Evolutionary conservation across 1,140 invertebrate species (phyloP), one percentile per base, ranked within the genome.

Genomic region (Drosophila pectinifera): DNA sequence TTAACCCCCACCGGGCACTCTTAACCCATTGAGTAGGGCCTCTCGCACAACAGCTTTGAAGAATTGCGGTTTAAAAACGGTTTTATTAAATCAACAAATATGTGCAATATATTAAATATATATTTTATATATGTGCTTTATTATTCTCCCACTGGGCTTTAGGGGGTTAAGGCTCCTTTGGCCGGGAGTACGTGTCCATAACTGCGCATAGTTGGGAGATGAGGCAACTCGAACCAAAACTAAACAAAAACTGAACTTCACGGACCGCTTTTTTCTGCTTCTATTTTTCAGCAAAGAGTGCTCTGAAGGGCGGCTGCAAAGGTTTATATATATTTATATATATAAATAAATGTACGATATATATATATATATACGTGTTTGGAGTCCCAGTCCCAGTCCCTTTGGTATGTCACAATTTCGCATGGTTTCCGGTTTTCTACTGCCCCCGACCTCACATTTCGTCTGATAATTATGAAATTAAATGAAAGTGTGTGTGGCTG

Each of bases 381-480:
- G 26, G 4, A 34, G 56, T 11, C 14, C 26, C 46, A 31, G 26
- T 31, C 28, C 22, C 54, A n/a, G n/a, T n/a, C n/a, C n/a, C n/a
- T 74, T 54, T 62, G 70, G 16, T 42, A 31, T 68, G 79, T 73
- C 73, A 73, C 62, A 78, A 70, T 63, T 56, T 73, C 43, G 38
- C 51, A 55, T 67, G 69, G 16, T 57, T 57, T 49, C 43, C 54
- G n/a, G 34, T 10, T 26, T 26, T 4, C 28, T 8, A 24, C 28
- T 70, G 4, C 16, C 24, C 16, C 11, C 8, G 16, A 5, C 28
- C 48, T 69, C 62, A 45, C 57, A 54, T 64, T 65, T 61, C 16
- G 14, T 18, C 41, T 38, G 56, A 61, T 73, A 80, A 68, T 79
- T 84, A 76, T 84, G 76, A 76, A 79, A 79, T 79, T 51, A 70